Percentiles rank a stretch among this genome's conserved stretches.
phyloP scores from a whole-genome alignment of 2,797 vertebrate species.

The Lutjanus campechanus region DNA sequence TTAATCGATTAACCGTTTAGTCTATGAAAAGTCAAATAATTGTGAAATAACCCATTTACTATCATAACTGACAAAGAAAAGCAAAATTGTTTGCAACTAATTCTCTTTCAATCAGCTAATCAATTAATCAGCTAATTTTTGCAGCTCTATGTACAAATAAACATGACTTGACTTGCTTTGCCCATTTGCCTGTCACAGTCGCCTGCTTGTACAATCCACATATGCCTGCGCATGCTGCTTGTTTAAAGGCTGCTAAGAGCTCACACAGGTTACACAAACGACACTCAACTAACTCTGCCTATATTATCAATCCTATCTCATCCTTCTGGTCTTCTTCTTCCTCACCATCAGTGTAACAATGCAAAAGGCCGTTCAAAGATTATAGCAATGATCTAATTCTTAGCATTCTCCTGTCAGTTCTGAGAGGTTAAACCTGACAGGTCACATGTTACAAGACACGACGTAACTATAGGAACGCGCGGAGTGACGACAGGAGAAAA shows the following conservation, averaged over 20 bases:
- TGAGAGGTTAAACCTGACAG: conserved; percentile 54
- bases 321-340: not conserved
- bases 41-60: too few species aligned
- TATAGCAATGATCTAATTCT: not conserved
- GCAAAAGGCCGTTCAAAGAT: not conserved
- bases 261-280: not conserved
- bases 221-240: not conserved
- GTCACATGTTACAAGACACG: conserved; percentile 9
- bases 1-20: too few species aligned
- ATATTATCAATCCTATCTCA: not conserved
- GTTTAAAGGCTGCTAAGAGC: not conserved
- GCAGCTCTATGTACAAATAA: not conserved
- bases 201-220: not conserved
- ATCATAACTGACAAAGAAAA: too few species aligned
- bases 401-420: conserved; percentile 23
- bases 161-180: not conserved
- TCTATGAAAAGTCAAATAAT: too few species aligned
- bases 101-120: too few species aligned
- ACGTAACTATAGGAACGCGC: not conserved
- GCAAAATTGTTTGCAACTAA: too few species aligned
- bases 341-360: too few species aligned
- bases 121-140: too few species aligned
- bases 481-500: not conserved
- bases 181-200: not conserved
- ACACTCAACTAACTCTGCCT: not conserved